phyloP scores from a whole-genome alignment of 1,140 invertebrate genomes.

The Drosophila bipectinata region DNA sequence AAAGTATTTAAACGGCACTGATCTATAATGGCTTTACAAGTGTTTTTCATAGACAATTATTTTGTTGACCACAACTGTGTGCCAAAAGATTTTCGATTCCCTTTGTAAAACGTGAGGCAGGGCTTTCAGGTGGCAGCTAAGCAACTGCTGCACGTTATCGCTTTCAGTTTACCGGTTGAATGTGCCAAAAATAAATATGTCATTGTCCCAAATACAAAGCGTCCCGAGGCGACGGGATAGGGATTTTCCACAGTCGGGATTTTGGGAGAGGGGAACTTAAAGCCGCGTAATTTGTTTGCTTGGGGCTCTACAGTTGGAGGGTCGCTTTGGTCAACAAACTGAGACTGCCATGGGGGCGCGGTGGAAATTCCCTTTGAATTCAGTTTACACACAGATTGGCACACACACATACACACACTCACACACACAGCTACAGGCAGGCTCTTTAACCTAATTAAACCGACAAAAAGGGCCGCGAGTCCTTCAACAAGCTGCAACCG shows the following conservation, averaged over 20 bases:
- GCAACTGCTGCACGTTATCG: slow-evolving; percentile 60
- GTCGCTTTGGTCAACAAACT: slow-evolving; percentile 53
- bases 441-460: slow-evolving; percentile 80
- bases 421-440: slow-evolving; percentile 1
- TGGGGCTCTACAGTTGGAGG: slow-evolving; percentile 29
- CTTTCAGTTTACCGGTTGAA: slow-evolving; percentile 43
- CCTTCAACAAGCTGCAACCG: slow-evolving; percentile 4
- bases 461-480: slow-evolving; percentile 37
- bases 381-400: slow-evolving; percentile 19
- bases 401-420: not conserved
- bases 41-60: not conserved
- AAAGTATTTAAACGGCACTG: not conserved
- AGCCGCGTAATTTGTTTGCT: slow-evolving; percentile 78
- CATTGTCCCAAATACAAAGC: slow-evolving; percentile 57
- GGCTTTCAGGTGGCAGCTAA: slow-evolving; percentile 44
- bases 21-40: too few relatives aligned
- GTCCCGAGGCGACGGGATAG: slow-evolving; percentile 10
- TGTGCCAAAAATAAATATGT: slow-evolving; percentile 73
- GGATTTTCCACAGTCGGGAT: not conserved
- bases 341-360: slow-evolving; percentile 55
- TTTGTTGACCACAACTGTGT: not conserved
- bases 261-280: slow-evolving; percentile 51
- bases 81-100: slow-evolving; percentile 24
- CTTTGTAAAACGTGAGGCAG: slow-evolving; percentile 22
- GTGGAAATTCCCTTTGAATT: slow-evolving; percentile 60